A percentile compares a stretch with the other conserved stretches of the same genome.
Evolutionary conservation across 2,797 vertebrate species (phyloP).

Genomic region (Rhinogobio ventralis): DNA sequence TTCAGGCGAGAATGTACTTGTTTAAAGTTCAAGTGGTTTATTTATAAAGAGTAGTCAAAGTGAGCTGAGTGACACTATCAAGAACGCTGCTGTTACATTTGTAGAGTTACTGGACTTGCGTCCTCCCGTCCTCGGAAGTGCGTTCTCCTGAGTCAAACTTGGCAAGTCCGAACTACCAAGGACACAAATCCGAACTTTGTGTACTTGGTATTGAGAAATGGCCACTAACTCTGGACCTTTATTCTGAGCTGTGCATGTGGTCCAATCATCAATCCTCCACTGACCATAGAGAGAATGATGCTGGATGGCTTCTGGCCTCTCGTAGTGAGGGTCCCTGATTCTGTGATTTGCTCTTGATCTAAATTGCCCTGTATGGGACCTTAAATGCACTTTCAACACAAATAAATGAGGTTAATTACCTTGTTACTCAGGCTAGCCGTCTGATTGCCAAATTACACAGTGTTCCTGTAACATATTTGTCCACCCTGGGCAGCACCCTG

Average conservation of each 20-base stretch:
- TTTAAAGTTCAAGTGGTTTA: too few relatives aligned
- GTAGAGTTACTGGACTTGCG: too few relatives aligned
- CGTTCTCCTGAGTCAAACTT: too few relatives aligned
- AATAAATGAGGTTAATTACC: slow-evolving; percentile 70
- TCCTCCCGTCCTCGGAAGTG: too few relatives aligned
- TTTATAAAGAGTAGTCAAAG: too few relatives aligned
- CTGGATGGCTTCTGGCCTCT: neutral
- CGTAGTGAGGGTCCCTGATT: neutral
- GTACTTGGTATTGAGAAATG: too few relatives aligned
- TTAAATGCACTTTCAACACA: slow-evolving; percentile 69
- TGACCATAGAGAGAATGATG: slow-evolving; percentile 6
- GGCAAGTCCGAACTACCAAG: too few relatives aligned
- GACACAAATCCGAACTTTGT: too few relatives aligned
- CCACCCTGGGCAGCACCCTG: slow-evolving; percentile 14
- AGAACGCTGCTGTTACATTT: too few relatives aligned
- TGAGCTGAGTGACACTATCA: too few relatives aligned
- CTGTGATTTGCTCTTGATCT: neutral
- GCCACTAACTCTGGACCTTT: slow-evolving; percentile 1
- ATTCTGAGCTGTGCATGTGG: slow-evolving; percentile 29
- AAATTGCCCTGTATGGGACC: slow-evolving; percentile 56
- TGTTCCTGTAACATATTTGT: slow-evolving; percentile 61
- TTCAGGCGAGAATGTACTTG: too few relatives aligned
- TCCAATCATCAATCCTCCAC: slow-evolving; percentile 2
- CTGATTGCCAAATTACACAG: slow-evolving; percentile 61
- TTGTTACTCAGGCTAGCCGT: slow-evolving; percentile 49